Evolutionary conservation across 2,888 invertebrate species (phyloP).

Genomic region (Hymenopus coronatus): DNA sequence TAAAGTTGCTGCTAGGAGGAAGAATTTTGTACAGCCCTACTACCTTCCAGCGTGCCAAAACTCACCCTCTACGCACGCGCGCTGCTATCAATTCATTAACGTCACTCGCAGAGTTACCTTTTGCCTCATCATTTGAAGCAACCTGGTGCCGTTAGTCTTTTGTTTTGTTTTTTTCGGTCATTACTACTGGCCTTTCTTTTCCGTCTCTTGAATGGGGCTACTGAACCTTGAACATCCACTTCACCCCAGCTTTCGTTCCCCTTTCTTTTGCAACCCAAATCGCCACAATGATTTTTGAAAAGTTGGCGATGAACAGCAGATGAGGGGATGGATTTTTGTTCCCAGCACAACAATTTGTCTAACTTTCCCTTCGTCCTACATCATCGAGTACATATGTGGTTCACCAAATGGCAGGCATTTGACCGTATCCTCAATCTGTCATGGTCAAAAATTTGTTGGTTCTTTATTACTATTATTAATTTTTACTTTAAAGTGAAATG

Average conservation of each 20-base stretch:
- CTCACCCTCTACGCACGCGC: background rate
- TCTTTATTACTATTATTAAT: too few relatives aligned
- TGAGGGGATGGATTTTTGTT: constrained; percentile 10
- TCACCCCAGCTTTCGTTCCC: background rate
- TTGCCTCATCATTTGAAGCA: background rate
- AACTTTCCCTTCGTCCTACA: background rate
- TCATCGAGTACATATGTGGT: too few relatives aligned
- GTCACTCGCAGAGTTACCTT: constrained; percentile 5
- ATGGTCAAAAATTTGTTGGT: too few relatives aligned
- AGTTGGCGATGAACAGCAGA: background rate
- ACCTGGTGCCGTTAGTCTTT: background rate
- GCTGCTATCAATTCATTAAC: constrained; percentile 8
- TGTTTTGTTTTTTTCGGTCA: background rate
- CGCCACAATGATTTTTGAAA: constrained; percentile 13
- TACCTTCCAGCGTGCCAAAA: background rate
- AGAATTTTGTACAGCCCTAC: background rate
- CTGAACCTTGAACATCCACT: constrained; percentile 6
- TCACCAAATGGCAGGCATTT: background rate
- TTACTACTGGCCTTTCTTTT: background rate
- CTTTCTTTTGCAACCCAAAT: constrained; percentile 2
- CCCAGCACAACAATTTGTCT: background rate
- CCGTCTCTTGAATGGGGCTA: background rate
- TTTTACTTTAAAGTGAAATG: too few relatives aligned
- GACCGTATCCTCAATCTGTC: background rate
- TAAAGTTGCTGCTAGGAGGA: background rate